A percentile compares a stretch with the other conserved stretches of the same genome.
Conservation (phyloP, 2,888 invertebrate species). For the Pyrrhosoma nymphula region DNA sequence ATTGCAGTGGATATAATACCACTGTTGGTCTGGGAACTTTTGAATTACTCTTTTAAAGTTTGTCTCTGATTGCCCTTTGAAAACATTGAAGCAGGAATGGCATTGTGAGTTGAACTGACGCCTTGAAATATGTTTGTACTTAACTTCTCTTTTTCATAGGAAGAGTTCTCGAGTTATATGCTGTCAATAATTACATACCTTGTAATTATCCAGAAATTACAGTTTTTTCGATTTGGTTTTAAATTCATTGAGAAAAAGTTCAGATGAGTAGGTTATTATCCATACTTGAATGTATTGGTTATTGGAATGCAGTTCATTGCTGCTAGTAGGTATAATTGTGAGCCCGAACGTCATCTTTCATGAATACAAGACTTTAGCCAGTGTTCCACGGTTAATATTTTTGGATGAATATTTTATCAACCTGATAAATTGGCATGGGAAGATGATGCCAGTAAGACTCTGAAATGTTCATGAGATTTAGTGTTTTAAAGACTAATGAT, state of each 20-base stretch:
- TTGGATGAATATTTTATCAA: conserved; percentile 16
- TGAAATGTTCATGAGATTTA: not conserved
- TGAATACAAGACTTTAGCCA: not conserved
- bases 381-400: not conserved
- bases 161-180: not conserved
- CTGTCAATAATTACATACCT: not conserved
- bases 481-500: not conserved
- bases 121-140: not conserved
- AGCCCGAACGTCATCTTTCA: conserved; percentile 9
- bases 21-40: not conserved
- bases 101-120: not conserved
- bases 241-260: not conserved
- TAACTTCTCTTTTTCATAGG: not conserved
- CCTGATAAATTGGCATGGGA: not conserved
- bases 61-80: not conserved
- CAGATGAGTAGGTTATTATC: not conserved
- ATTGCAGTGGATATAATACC: not conserved
- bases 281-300: not conserved
- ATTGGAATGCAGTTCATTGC: not conserved
- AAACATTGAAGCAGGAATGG: not conserved
- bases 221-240: not conserved
- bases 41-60: not conserved
- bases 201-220: not conserved
- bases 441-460: not conserved
- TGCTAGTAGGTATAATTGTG: not conserved